These are phyloP conservation scores for Pachliopta kotzebuea DNA, from an alignment of 2,888 invertebrate species.

Conservation along the genomic window DNA sequence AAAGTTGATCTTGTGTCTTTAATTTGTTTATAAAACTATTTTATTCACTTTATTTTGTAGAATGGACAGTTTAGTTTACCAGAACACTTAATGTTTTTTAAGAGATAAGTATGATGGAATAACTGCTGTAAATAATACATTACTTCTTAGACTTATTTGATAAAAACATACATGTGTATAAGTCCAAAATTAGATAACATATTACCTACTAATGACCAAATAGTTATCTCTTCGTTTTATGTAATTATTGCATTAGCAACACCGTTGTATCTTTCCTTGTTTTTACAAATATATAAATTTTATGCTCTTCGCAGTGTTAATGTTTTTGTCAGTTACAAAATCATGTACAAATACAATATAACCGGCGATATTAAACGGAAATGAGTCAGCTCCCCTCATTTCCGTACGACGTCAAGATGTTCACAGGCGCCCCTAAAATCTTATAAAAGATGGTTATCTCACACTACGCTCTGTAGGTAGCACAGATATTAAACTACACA, in stretches of 20 bases:
- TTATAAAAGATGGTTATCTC: not conserved
- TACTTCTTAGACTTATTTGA: not conserved
- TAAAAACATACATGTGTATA: not conserved
- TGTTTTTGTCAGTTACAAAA: not conserved
- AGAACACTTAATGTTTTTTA: too few relatives aligned
- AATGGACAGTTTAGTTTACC: too few relatives aligned
- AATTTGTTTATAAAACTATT: not conserved
- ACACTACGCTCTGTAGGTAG: not conserved
- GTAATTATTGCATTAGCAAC: too few relatives aligned
- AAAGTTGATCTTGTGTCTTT: constrained; percentile 11
- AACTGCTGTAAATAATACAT: not conserved
- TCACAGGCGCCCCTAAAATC: not conserved
- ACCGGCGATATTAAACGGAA: constrained; percentile 1
- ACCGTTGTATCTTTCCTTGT: too few relatives aligned
- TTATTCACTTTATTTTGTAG: not conserved
- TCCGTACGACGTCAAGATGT: not conserved
- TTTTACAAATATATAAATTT: too few relatives aligned
- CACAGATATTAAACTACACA: too few relatives aligned
- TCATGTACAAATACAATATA: not conserved
- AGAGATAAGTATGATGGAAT: too few relatives aligned
- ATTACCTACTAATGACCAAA: too few relatives aligned
- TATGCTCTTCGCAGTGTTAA: not conserved
- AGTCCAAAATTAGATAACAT: too few relatives aligned
- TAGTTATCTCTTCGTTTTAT: too few relatives aligned
- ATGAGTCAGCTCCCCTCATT: constrained; percentile 4